Evolutionary conservation across 2,888 invertebrate genomes (phyloP).

Genomic region (Tineola bisselliella): DNA sequence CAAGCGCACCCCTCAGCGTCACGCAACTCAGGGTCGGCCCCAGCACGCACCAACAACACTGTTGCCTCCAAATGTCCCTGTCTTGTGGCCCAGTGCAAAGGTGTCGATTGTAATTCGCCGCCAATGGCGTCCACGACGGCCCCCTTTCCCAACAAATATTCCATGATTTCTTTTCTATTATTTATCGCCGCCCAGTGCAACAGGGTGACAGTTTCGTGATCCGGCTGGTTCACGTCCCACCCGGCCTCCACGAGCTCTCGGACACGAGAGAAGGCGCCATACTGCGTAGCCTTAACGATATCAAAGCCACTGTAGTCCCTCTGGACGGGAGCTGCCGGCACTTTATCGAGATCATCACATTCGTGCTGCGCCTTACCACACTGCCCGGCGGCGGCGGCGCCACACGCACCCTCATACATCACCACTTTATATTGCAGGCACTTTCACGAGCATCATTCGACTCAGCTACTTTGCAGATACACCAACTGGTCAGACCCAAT

Average conservation of each 20-base stretch:
- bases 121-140: slow-evolving; percentile 90
- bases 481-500: too few relatives aligned
- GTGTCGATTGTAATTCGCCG: slow-evolving; percentile 95
- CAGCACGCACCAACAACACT: slow-evolving; percentile 79
- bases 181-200: slow-evolving; percentile 99
- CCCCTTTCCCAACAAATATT: slow-evolving; percentile 84
- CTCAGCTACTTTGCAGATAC: not conserved
- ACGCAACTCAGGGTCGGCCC: slow-evolving; percentile 87
- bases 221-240: slow-evolving; percentile 93
- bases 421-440: slow-evolving; percentile 49
- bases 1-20: slow-evolving; percentile 97
- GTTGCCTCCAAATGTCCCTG: slow-evolving; percentile 89
- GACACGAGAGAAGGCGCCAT: slow-evolving; percentile 86
- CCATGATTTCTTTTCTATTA: slow-evolving; percentile 92
- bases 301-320: slow-evolving; percentile 84
- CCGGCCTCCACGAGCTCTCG: slow-evolving; percentile 91
- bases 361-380: slow-evolving; percentile 72
- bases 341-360: slow-evolving; percentile 69
- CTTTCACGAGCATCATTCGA: slow-evolving; percentile 27
- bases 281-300: slow-evolving; percentile 96
- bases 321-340: slow-evolving; percentile 68
- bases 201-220: slow-evolving; percentile 94
- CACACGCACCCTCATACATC: slow-evolving; percentile 80
- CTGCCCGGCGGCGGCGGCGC: slow-evolving; percentile 73
- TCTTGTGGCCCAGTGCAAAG: slow-evolving; percentile 97